A percentile compares a stretch with the other conserved stretches of the same genome.
Evolutionary conservation across 1,140 invertebrate species (phyloP).

Genomic region (Conopomorpha cramerella): DNA sequence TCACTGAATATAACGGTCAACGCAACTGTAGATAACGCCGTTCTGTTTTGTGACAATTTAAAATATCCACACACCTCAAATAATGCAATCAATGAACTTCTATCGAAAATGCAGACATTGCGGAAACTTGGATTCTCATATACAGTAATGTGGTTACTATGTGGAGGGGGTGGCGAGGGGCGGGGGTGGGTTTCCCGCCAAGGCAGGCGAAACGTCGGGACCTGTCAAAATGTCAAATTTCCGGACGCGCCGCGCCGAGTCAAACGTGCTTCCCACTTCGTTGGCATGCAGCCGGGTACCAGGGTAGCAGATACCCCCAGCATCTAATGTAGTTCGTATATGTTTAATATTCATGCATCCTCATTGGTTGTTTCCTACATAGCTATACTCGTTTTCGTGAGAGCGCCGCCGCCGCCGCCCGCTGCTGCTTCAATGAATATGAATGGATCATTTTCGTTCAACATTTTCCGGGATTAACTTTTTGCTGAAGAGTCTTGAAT

Average conservation of each 20-base stretch:
- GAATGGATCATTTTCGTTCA: neutral
- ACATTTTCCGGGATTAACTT: no score
- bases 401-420: no score
- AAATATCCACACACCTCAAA: no score
- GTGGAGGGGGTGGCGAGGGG: constrained; percentile 13
- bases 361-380: neutral
- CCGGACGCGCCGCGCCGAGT: constrained; percentile 45
- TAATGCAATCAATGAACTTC: no score
- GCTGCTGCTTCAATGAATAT: no score
- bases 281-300: constrained; percentile 28
- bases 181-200: constrained; percentile 25
- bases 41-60: no score
- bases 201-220: constrained; percentile 46
- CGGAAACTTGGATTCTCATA: constrained; percentile 36
- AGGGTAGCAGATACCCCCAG: neutral
- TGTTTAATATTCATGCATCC: neutral
- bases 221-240: constrained; percentile 64
- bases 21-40: no score
- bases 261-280: constrained; percentile 47
- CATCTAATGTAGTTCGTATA: no score
- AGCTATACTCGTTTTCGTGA: neutral
- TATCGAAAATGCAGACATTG: constrained; percentile 43
- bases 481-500: no score
- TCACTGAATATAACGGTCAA: no score
- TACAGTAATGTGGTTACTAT: constrained; percentile 20